A percentile compares a stretch with the other conserved stretches of the same genome.
These are phyloP conservation scores for Papilio elwesi DNA, from an alignment of 2,888 invertebrate genomes.

Conservation along the genomic window DNA sequence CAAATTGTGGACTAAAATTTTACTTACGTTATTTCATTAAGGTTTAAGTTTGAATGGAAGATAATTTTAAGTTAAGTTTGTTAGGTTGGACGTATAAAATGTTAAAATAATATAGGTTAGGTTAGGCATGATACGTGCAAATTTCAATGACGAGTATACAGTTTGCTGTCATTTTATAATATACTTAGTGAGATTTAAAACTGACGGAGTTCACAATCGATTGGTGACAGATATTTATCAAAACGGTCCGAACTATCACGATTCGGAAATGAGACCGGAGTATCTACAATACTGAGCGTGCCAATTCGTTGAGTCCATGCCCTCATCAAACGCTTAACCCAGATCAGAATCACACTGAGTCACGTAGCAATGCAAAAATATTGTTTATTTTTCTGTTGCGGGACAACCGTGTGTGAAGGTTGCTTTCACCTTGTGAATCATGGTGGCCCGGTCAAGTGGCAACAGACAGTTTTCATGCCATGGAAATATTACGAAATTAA, in stretches of 20 bases:
- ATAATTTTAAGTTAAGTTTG: too few relatives aligned
- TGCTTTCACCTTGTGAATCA: constrained; percentile 68
- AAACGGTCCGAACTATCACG: constrained; percentile 8
- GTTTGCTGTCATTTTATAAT: too few relatives aligned
- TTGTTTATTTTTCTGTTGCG: constrained; percentile 57
- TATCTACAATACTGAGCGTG: constrained; percentile 9
- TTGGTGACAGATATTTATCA: not conserved
- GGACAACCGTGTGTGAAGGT: constrained; percentile 62
- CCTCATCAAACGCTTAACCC: constrained; percentile 37
- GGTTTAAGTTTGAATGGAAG: too few relatives aligned
- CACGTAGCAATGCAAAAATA: constrained; percentile 54
- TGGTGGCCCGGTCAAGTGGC: constrained; percentile 37
- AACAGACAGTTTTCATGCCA: constrained; percentile 36
- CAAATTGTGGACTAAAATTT: not conserved
- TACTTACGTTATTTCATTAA: too few relatives aligned
- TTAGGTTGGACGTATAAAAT: too few relatives aligned
- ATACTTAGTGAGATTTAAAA: too few relatives aligned
- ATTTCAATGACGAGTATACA: too few relatives aligned
- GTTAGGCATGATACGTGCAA: too few relatives aligned
- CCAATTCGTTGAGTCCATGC: constrained; percentile 30
- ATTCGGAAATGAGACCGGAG: constrained; percentile 30
- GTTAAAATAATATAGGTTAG: too few relatives aligned
- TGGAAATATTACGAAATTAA: constrained; percentile 49
- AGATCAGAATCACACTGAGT: constrained; percentile 54
- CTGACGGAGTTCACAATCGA: too few relatives aligned